These are phyloP conservation scores for Carabus problematicus DNA, from an alignment of 2,888 invertebrate species.

Conservation along the genomic window DNA sequence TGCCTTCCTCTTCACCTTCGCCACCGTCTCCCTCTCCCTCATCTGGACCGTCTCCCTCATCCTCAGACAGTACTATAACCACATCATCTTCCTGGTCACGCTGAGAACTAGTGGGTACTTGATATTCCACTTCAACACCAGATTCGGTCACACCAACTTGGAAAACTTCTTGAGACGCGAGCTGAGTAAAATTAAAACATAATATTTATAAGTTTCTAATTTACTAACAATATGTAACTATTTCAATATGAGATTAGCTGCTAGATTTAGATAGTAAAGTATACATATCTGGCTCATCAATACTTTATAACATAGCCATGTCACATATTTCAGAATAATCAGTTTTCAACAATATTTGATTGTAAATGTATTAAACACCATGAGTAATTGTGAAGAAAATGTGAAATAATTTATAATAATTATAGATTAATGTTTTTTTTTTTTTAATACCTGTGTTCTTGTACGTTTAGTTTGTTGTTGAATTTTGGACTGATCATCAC, in stretches of 20 bases:
- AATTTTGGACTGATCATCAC: slow-evolving; percentile 59
- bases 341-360: not conserved
- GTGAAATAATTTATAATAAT: not conserved
- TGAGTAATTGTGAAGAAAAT: not conserved
- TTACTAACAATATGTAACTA: too few relatives aligned
- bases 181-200: slow-evolving; percentile 31
- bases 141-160: slow-evolving; percentile 67
- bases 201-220: not conserved
- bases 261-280: too few relatives aligned
- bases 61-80: slow-evolving; percentile 81
- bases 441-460: slow-evolving; percentile 61
- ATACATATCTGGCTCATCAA: too few relatives aligned
- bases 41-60: slow-evolving; percentile 67
- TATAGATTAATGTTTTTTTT: slow-evolving; percentile 44
- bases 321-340: too few relatives aligned
- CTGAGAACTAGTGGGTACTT: slow-evolving; percentile 87
- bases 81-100: slow-evolving; percentile 83
- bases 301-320: too few relatives aligned
- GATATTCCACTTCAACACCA: slow-evolving; percentile 75
- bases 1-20: slow-evolving; percentile 64
- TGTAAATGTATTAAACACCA: not conserved
- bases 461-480: slow-evolving; percentile 63
- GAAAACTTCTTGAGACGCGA: slow-evolving; percentile 42
- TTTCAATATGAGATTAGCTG: too few relatives aligned
- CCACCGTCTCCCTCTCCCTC: slow-evolving; percentile 62